Evolutionary conservation across 1,140 invertebrate species (phyloP), one percentile per base, ranked within the genome.

Genomic region (Leptinotarsa lineolata): DNA sequence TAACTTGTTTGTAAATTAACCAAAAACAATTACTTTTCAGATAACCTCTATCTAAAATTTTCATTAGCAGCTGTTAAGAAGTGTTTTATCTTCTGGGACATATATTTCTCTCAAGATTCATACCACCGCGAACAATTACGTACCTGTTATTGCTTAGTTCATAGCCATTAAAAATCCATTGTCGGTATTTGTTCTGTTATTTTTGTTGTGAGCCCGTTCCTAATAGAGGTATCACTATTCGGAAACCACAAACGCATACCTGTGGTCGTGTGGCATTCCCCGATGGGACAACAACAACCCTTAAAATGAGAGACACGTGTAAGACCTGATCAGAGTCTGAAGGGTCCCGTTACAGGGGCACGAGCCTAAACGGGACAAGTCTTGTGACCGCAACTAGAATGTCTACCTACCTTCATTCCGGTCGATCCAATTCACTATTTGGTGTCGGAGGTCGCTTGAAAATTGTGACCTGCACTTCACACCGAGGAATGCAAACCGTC

Each of bases 221-320:
- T 54, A 54, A n/a, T 54, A 18, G 16, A 54, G 16, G 48, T 54
- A 54, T 54, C 16, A 54, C 48, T 54, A 15, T 18, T 54, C 48
- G n/a, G 4, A 54, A 18, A 54, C 48, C 48, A 18, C 48, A 54
- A 54, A 54, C 13, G 15, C 48, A 15, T 54, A 54, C 48, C 48
- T 54, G 16, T 2, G 61, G 20, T 63, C 61, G 61, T 30, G 61
- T 63, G 61, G n/a, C 61, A 63, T 22, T 30, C 61, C 18, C 61
- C 20, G 15, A 63, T 16, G 61, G 61, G 61, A 63, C 61, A 59
- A 20, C 22, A 15, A 63, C 60, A 63, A 63, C 61, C 61, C 61
- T 63, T 20, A 22, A 22, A 21, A 22, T 63, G 15, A 63, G 20
- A 30, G 61, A 24, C 61, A 30, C 61, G 61, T 63, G 61, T 63